A percentile compares a stretch with the other conserved stretches of the same genome.
Conservation (phyloP, 92 coral and sea anemone genomes). For the Epizoanthus illoricatus region DNA sequence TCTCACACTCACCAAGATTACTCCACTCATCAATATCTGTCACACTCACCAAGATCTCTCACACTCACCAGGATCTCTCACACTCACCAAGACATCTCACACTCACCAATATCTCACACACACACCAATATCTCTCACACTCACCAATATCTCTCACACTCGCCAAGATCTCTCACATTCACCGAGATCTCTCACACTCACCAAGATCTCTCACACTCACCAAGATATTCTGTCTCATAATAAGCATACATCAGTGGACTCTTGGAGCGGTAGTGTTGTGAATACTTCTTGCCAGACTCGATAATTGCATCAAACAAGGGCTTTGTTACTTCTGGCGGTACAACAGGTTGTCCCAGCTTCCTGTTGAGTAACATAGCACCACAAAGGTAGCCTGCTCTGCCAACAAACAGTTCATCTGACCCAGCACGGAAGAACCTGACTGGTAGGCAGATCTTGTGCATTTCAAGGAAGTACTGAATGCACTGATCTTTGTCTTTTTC, state of each 20-base stretch:
- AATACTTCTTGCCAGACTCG: conserved; percentile 71
- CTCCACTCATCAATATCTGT: conserved; percentile 2
- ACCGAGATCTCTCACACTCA: conserved; percentile 31
- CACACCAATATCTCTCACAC: neutral
- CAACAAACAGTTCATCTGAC: conserved; percentile 89
- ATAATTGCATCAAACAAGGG: conserved; percentile 77
- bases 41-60: conserved; percentile 42
- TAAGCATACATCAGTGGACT: conserved; percentile 92
- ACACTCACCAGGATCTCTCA: too few relatives aligned
- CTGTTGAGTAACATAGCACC: conserved; percentile 71
- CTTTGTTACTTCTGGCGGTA: conserved; percentile 67
- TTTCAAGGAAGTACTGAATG: conserved; percentile 65
- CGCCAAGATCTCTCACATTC: conserved; percentile 21
- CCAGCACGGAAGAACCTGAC: conserved; percentile 69
- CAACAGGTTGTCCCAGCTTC: conserved; percentile 62
- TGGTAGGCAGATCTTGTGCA: conserved; percentile 74
- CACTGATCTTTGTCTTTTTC: conserved; percentile 65
- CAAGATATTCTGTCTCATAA: conserved; percentile 82
- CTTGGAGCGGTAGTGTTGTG: conserved; percentile 55
- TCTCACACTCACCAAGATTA: too few relatives aligned
- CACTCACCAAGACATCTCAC: too few relatives aligned
- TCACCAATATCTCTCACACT: neutral
- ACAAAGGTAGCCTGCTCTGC: conserved; percentile 92
- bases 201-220: conserved; percentile 38
- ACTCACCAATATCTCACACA: too few relatives aligned